Conservation (phyloP, 2,113 vertebrate species). For the Oxygymnocypris stewartii region DNA sequence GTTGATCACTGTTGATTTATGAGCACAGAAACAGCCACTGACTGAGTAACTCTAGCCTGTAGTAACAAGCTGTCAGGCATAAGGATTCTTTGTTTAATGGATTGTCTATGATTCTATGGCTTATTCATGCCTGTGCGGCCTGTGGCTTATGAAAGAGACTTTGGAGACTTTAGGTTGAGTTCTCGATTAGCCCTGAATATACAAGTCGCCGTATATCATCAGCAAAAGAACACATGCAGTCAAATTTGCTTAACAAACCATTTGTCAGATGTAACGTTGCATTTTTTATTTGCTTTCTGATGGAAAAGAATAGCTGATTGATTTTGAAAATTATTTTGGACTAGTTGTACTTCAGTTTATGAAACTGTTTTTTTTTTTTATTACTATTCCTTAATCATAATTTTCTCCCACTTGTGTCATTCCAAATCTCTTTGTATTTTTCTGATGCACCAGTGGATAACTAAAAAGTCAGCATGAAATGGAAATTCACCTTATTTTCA, state of each 20-base stretch:
- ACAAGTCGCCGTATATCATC: constrained; percentile 53
- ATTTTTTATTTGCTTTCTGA: constrained; percentile 2
- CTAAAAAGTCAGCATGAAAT: background rate
- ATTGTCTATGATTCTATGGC: constrained; percentile 48
- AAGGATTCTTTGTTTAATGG: constrained; percentile 54
- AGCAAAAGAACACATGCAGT: constrained; percentile 20
- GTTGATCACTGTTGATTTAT: constrained; percentile 57
- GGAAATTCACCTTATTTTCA: background rate
- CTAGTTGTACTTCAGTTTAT: background rate
- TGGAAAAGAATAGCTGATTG: background rate
- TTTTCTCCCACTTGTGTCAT: background rate
- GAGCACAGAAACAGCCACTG: constrained; percentile 52
- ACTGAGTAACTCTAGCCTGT: constrained; percentile 50
- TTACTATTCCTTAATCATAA: background rate
- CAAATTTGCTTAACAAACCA: constrained; percentile 43
- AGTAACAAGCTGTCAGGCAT: constrained; percentile 48
- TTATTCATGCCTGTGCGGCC: constrained; percentile 42
- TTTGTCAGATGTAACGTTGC: background rate
- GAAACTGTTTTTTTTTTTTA: background rate
- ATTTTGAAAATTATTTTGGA: constrained; percentile 7
- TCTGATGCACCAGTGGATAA: background rate
- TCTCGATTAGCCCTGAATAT: constrained; percentile 40
- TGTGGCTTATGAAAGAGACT: constrained; percentile 34
- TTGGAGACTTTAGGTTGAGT: constrained; percentile 19
- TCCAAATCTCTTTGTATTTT: background rate